Percentiles rank a stretch among this genome's conserved stretches.
Conservation (phyloP, 2,113 vertebrate genomes). For the Strix uralensis region DNA sequence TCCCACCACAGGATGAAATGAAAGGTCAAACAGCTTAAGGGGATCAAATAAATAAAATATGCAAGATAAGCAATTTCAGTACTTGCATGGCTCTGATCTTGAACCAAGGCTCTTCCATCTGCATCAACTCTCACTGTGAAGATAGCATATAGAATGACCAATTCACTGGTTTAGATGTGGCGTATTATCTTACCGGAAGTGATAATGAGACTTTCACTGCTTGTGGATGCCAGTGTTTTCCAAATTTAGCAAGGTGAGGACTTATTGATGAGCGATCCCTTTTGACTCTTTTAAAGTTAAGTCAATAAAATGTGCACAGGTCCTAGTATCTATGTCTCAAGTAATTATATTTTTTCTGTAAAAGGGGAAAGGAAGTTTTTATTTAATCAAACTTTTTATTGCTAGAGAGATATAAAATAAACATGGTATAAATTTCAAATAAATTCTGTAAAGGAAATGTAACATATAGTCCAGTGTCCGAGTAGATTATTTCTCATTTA, state of each 20-base stretch:
- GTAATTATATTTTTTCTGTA: not conserved
- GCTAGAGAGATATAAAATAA: not conserved
- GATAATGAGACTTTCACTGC: not conserved
- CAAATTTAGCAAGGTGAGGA: not conserved
- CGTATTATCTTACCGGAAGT: not conserved
- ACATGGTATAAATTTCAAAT: not conserved
- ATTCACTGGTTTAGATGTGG: not conserved
- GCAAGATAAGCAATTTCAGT: not conserved
- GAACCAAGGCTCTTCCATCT: not conserved
- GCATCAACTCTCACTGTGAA: not conserved
- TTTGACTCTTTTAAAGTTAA: not conserved
- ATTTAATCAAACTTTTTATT: not conserved
- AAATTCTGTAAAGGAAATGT: not conserved
- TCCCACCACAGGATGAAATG: slow-evolving; percentile 20
- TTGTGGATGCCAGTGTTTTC: not conserved
- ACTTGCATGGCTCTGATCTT: not conserved
- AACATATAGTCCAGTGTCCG: not conserved
- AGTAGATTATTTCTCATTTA: not conserved
- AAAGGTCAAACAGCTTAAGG: slow-evolving; percentile 15
- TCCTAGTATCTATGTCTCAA: not conserved
- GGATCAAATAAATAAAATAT: not conserved
- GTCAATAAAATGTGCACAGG: not conserved
- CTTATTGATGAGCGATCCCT: not conserved
- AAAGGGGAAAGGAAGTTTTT: not conserved
- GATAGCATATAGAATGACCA: not conserved